phyloP scores from a whole-genome alignment of 2,888 invertebrate species.

The Tetrapedia diversipes region DNA sequence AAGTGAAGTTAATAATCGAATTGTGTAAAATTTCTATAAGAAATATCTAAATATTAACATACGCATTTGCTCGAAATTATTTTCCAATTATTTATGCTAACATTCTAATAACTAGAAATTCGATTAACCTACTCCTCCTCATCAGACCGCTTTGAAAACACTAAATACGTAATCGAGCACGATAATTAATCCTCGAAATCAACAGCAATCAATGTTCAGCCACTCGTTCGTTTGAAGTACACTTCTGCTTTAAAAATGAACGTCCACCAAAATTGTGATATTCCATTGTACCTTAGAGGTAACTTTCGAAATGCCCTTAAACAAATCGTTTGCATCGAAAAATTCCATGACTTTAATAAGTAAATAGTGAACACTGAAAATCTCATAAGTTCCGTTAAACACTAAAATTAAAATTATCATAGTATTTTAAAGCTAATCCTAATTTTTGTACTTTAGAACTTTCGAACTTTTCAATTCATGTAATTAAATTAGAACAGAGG shows the following conservation, averaged over 20 bases:
- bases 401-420: not conserved
- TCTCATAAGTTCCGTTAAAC: not conserved
- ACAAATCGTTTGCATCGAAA: not conserved
- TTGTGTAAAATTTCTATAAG: no score
- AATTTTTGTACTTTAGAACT: no score
- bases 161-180: not conserved
- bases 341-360: not conserved
- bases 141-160: not conserved
- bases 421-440: no score
- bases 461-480: no score
- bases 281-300: not conserved
- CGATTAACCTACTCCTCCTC: not conserved
- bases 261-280: slow-evolving; percentile 6
- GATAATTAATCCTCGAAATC: slow-evolving; percentile 11
- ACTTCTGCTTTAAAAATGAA: not conserved
- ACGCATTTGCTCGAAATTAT: not conserved
- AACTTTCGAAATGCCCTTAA: not conserved
- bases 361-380: not conserved
- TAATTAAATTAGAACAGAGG: no score
- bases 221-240: not conserved
- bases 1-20: no score
- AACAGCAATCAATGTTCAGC: slow-evolving; percentile 2
- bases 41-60: no score
- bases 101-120: not conserved
- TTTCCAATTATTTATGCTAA: not conserved